Conservation (phyloP, 2,113 vertebrate species). For the Neoarius graeffei region DNA sequence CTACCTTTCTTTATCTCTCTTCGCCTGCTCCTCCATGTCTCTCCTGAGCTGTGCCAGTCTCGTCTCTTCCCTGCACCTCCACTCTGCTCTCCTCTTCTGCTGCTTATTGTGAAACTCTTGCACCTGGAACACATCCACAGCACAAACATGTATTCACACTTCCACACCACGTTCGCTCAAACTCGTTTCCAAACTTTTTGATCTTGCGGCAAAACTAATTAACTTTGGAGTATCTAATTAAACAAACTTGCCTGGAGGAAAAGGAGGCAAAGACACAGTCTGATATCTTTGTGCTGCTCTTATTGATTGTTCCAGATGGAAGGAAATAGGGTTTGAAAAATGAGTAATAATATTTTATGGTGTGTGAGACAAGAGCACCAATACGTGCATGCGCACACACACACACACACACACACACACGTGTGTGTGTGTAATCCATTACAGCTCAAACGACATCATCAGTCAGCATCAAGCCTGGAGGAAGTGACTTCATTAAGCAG, state of each 20-base stretch:
- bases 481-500: conserved; percentile 68
- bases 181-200: conserved; percentile 15
- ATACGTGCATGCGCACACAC: conserved; percentile 40
- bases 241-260: conserved; percentile 16
- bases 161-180: not conserved
- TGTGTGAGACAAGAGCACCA: conserved; percentile 52
- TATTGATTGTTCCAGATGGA: conserved; percentile 64
- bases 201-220: conserved; percentile 28
- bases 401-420: conserved; percentile 36
- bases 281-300: conserved; percentile 35
- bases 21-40: conserved; percentile 82
- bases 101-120: conserved; percentile 81
- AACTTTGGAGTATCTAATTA: conserved; percentile 19
- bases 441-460: conserved; percentile 68
- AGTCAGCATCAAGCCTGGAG: conserved; percentile 63
- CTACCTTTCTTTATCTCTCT: conserved; percentile 72
- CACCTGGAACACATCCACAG: conserved; percentile 71
- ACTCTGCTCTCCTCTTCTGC: conserved; percentile 75
- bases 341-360: conserved; percentile 68
- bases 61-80: conserved; percentile 75
- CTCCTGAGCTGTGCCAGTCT: conserved; percentile 79
- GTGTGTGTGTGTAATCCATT: conserved; percentile 64
- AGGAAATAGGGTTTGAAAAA: conserved; percentile 63
- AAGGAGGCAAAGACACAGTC: conserved; percentile 38
- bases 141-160: not conserved